Conservation (phyloP, 2,113 vertebrate genomes). For the Agapornis roseicollis region DNA sequence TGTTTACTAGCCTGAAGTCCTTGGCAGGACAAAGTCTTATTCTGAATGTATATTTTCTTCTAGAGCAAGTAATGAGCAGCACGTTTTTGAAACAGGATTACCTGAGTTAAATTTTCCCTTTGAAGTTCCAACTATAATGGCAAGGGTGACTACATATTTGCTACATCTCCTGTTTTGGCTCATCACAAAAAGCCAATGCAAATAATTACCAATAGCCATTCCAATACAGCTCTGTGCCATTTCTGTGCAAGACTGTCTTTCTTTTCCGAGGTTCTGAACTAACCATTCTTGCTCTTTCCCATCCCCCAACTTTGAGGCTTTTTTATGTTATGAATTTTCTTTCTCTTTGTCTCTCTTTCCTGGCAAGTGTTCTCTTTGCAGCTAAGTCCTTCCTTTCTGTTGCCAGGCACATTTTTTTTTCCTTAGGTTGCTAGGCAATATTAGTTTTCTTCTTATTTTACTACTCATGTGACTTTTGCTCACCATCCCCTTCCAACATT, state of each 20-base stretch:
- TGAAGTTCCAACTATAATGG: neutral
- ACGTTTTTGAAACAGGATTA: neutral
- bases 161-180: neutral
- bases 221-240: neutral
- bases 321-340: neutral
- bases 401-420: slow-evolving; percentile 4
- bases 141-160: neutral
- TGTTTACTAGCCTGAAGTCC: neutral
- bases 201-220: neutral
- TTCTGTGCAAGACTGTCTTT: neutral
- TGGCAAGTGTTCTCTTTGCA: slow-evolving; percentile 6
- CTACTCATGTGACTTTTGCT: slow-evolving; percentile 51
- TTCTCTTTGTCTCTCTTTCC: slow-evolving; percentile 23
- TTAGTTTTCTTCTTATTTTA: slow-evolving; percentile 48
- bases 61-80: neutral
- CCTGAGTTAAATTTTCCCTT: neutral
- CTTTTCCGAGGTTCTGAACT: neutral
- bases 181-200: neutral
- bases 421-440: slow-evolving; percentile 45
- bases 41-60: neutral
- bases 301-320: neutral
- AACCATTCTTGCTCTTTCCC: neutral
- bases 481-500: neutral
- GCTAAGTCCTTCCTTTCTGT: slow-evolving; percentile 45
- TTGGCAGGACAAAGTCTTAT: neutral